These are phyloP conservation scores for Erythrolamprus reginae DNA, from an alignment of 2,113 vertebrate genomes.

Conservation along the genomic window DNA sequence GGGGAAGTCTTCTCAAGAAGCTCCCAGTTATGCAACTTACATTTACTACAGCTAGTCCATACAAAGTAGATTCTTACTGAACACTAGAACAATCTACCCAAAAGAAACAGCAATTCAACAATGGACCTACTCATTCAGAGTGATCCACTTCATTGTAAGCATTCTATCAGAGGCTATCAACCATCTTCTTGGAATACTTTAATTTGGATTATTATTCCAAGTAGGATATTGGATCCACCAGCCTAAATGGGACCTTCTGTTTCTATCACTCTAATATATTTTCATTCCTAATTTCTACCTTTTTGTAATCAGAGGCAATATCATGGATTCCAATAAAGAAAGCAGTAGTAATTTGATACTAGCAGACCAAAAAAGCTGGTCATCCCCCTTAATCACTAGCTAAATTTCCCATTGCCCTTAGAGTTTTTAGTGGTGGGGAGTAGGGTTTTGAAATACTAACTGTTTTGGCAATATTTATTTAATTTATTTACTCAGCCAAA, in stretches of 20 bases:
- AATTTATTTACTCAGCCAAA: background rate
- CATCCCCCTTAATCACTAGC: background rate
- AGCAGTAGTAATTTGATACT: background rate
- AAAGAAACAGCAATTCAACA: background rate
- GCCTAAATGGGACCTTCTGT: background rate
- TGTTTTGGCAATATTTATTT: background rate
- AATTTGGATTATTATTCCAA: background rate
- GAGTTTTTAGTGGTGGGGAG: accelerated
- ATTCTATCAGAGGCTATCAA: background rate
- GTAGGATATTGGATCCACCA: background rate
- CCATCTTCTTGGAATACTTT: background rate
- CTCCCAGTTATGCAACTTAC: background rate
- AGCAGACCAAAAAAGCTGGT: background rate
- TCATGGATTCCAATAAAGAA: background rate
- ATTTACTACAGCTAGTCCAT: background rate
- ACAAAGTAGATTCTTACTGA: background rate
- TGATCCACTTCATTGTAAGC: background rate
- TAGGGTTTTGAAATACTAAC: background rate
- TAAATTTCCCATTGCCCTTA: background rate
- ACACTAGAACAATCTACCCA: background rate
- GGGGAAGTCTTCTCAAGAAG: background rate
- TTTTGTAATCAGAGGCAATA: background rate
- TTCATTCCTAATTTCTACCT: background rate
- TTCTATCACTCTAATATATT: background rate
- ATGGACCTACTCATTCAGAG: background rate